Conservation (phyloP, 2,797 vertebrate species). For the Poecilia velifera region DNA sequence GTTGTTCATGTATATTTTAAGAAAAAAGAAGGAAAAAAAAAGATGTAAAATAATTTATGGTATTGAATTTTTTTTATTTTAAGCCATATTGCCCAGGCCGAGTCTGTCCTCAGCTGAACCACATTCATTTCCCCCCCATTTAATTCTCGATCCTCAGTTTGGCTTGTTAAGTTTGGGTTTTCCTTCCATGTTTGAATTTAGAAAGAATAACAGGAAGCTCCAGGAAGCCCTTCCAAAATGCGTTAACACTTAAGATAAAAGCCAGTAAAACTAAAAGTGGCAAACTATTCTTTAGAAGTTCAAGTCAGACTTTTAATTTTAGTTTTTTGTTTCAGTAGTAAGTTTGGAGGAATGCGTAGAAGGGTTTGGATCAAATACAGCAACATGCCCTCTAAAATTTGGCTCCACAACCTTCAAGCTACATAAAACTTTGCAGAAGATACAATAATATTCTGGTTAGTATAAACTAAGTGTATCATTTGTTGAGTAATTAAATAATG, state of each 20-base stretch:
- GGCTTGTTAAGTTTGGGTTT: constrained; percentile 13
- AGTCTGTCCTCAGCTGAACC: constrained; percentile 1
- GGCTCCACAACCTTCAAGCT: constrained; percentile 4
- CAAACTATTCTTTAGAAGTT: constrained; percentile 8
- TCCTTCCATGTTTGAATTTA: constrained; percentile 1
- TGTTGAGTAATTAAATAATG: constrained; percentile 9
- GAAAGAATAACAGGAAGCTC: constrained; percentile 63
- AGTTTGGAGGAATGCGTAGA: not conserved
- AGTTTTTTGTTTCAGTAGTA: not conserved
- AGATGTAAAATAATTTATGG: too few species aligned
- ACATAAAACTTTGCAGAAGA: not conserved
- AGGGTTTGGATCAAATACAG: constrained; percentile 9
- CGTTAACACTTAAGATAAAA: constrained; percentile 32
- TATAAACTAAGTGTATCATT: constrained; percentile 8
- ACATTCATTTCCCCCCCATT: not conserved
- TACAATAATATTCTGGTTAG: not conserved
- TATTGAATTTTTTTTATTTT: too few species aligned
- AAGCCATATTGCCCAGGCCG: not conserved
- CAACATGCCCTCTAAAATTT: constrained; percentile 4
- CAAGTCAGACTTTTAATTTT: constrained; percentile 10
- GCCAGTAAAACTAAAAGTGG: constrained; percentile 10
- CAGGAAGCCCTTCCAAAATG: constrained; percentile 44
- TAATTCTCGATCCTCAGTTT: constrained; percentile 11
- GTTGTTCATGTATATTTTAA: too few species aligned
- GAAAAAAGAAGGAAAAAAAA: too few species aligned